phyloP scores from a whole-genome alignment of 2,797 vertebrate genomes.

The Sebastes itinus region DNA sequence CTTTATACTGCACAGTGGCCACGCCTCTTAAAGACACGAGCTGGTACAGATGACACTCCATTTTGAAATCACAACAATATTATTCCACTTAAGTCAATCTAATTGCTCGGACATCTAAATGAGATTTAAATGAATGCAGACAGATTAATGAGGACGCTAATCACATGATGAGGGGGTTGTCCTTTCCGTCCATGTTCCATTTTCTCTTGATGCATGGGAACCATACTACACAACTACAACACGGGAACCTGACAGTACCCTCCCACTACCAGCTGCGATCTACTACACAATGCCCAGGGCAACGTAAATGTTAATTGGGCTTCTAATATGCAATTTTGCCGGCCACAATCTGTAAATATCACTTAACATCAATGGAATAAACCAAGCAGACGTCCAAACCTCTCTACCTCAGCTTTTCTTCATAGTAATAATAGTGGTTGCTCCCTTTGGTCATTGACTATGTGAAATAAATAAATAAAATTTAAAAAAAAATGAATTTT shows the following conservation, averaged over 20 bases:
- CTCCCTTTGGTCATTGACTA: neutral
- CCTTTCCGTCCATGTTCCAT: conserved; percentile 67
- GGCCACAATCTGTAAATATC: conserved; percentile 82
- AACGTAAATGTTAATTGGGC: conserved; percentile 85
- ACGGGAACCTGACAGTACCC: conserved; percentile 54
- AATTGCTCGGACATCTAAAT: conserved; percentile 78
- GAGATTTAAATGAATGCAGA: conserved; percentile 78
- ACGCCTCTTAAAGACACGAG: conserved; percentile 38
- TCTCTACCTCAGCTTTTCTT: conserved; percentile 6
- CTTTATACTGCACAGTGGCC: neutral
- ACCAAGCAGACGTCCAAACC: conserved; percentile 57
- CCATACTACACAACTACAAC: conserved; percentile 16
- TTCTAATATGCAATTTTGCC: conserved; percentile 84
- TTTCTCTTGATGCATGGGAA: conserved; percentile 20
- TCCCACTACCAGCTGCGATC: conserved; percentile 70
- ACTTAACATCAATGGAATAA: conserved; percentile 76
- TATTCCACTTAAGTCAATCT: conserved; percentile 74
- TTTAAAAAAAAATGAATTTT: neutral
- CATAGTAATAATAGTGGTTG: neutral
- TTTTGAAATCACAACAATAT: conserved; percentile 79
- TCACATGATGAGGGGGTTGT: conserved; percentile 72
- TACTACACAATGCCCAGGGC: conserved; percentile 75
- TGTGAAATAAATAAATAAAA: neutral
- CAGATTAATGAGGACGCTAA: conserved; percentile 75
- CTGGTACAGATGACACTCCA: conserved; percentile 56